phyloP scores from a whole-genome alignment of 92 coral and sea anemone species.

The Meandrina meandrites region DNA sequence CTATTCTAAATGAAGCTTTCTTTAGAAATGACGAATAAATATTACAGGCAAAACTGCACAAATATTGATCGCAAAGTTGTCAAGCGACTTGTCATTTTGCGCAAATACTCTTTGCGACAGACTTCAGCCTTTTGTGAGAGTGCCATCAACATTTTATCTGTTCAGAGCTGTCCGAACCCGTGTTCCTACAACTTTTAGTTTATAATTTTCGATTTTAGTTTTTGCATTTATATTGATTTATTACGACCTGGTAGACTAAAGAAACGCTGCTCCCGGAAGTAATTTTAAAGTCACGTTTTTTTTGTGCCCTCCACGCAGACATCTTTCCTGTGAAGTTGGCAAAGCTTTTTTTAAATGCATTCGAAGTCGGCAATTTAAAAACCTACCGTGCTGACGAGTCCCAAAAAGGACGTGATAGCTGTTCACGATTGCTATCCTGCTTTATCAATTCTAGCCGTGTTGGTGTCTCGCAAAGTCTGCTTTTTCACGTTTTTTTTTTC shows the following conservation, averaged over 20 bases:
- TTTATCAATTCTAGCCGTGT: too few species aligned
- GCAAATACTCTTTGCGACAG: neutral
- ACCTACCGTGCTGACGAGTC: too few species aligned
- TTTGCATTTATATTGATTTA: neutral
- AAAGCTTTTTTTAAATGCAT: too few species aligned
- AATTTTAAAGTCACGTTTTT: slow-evolving; percentile 8
- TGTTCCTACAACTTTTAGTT: neutral
- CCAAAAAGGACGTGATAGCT: too few species aligned
- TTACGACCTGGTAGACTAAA: neutral
- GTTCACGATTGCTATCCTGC: too few species aligned
- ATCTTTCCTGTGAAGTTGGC: neutral
- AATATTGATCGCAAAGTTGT: slow-evolving; percentile 14
- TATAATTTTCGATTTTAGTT: neutral
- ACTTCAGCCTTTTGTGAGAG: neutral
- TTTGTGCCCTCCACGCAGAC: neutral
- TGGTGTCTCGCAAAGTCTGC: too few species aligned
- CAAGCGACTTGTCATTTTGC: neutral
- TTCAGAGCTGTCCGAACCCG: neutral
- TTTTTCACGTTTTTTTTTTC: too few species aligned
- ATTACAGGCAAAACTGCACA: slow-evolving; percentile 10
- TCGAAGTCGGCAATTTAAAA: too few species aligned
- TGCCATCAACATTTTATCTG: neutral
- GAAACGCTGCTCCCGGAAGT: neutral
- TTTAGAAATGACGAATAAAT: neutral
- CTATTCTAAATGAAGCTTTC: slow-evolving; percentile 1